Base-by-base conservation (phyloP, 2,797 vertebrate species). In the Phoxinus dragarum region DNA sequence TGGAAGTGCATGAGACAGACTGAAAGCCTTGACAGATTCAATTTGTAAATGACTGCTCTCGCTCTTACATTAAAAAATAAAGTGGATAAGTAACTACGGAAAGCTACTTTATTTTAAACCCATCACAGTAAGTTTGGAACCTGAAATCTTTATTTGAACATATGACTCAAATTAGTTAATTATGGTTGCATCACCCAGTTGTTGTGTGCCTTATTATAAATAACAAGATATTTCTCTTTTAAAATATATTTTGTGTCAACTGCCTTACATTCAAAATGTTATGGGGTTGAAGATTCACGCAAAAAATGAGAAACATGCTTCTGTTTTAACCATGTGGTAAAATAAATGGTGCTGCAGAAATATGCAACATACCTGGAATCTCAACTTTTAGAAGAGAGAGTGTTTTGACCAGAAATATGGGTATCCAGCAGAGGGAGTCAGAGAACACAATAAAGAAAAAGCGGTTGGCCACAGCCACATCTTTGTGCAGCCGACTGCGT, bases 371-470 rank as follows among this genome's bases (percentile, higher is more conserved):
- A 94, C 95, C 95, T 90, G 95, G 94, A 85, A 96, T 97, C 92
- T 97, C 95, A 83, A 96, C 93, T 61, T 94, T 90, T 88, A 96
- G 86, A 42, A 96, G 93, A 3, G 94, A 95, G 38, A 96, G 92
- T n/a, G 94, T 89, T 92, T 97, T 96, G 87, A 95, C 92, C 49
- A 96, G 84, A 92, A 97, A 97, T 89, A 96, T 94, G 12, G 91
- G 91, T 84, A 97, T 97, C 97, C 98, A 99, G 95, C 96, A 97
- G 96, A 97, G 97, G 94, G 96, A 96, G 81, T 97, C 96, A 92
- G 97, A 97, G 95, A 97, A 96, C 93, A 97, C 95, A 4, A 95
- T 96, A 90, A 96, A 96, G 91, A 97, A 97, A 90, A 96, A 96
- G n/a, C 85, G 84, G 81, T 94, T 96, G 87, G 94, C 94, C 81